Conservation (phyloP, 2,113 vertebrate species). For the Fulmarus glacialis region DNA sequence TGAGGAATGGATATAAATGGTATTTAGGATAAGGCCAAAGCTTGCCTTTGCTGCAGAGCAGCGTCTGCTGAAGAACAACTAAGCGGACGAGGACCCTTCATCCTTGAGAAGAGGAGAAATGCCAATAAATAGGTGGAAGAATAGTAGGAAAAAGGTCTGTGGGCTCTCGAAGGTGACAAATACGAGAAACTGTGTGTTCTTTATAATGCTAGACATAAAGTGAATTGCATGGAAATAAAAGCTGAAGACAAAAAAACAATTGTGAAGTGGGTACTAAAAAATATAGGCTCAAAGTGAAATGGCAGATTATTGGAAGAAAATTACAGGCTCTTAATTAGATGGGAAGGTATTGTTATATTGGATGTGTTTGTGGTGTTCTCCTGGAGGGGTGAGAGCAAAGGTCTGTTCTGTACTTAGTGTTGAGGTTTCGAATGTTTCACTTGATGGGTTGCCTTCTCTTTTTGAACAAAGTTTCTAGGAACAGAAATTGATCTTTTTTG, state of each 20-base stretch:
- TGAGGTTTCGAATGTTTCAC: not conserved
- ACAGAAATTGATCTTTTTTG: fast-evolving
- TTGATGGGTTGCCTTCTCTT: not conserved
- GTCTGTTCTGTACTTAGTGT: fast-evolving
- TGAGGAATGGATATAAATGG: not conserved
- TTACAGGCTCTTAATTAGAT: not conserved
- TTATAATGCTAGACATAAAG: not conserved
- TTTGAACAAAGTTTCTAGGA: not conserved
- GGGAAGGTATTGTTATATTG: not conserved
- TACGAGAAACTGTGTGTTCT: fast-evolving
- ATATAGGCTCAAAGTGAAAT: not conserved
- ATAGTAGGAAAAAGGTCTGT: not conserved
- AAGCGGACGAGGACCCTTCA: not conserved
- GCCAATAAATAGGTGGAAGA: not conserved
- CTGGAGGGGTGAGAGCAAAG: not conserved
- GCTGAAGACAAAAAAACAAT: not conserved
- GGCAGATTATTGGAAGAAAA: not conserved
- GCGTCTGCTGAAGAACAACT: not conserved
- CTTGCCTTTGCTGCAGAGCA: not conserved
- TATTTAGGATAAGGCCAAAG: not conserved
- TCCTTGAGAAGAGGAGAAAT: not conserved
- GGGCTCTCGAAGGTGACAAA: not conserved
- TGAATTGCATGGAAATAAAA: not conserved
- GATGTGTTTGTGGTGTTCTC: not conserved
- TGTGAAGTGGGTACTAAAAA: not conserved